Conservation (phyloP, 1,140 invertebrate species). For the Ips nitidus region DNA sequence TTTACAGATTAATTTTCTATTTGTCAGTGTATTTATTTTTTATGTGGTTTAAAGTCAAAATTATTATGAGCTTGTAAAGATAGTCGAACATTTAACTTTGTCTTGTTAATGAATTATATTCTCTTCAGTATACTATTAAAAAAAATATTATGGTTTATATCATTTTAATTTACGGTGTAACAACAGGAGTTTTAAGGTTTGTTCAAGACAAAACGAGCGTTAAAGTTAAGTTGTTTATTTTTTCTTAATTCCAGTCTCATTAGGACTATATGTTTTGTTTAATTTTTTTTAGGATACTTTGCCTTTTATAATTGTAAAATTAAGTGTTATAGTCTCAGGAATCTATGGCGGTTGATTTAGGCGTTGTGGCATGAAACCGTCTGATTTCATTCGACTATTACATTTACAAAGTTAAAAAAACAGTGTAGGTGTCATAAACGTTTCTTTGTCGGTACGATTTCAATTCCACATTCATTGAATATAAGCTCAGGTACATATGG, state of each 20-base stretch:
- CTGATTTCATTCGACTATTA: no score
- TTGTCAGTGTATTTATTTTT: background rate
- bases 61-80: constrained; percentile 4
- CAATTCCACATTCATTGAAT: constrained; percentile 4
- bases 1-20: constrained; percentile 14
- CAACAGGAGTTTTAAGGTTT: constrained; percentile 10
- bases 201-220: constrained; percentile 29
- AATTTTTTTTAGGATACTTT: no score
- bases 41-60: constrained; percentile 7
- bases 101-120: constrained; percentile 12
- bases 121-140: constrained; percentile 28
- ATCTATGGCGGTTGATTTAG: background rate
- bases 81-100: constrained; percentile 10
- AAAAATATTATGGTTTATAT: constrained; percentile 7
- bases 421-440: background rate
- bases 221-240: constrained; percentile 3
- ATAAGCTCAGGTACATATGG: constrained; percentile 46
- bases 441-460: constrained; percentile 5
- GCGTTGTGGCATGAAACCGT: no score
- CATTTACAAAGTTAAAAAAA: no score
- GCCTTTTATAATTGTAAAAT: no score
- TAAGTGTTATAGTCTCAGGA: background rate
- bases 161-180: background rate
- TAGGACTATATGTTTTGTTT: no score
- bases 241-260: no score